Base-by-base conservation (phyloP, 2,888 invertebrate genomes). In the Nemotelus pantherinus region DNA sequence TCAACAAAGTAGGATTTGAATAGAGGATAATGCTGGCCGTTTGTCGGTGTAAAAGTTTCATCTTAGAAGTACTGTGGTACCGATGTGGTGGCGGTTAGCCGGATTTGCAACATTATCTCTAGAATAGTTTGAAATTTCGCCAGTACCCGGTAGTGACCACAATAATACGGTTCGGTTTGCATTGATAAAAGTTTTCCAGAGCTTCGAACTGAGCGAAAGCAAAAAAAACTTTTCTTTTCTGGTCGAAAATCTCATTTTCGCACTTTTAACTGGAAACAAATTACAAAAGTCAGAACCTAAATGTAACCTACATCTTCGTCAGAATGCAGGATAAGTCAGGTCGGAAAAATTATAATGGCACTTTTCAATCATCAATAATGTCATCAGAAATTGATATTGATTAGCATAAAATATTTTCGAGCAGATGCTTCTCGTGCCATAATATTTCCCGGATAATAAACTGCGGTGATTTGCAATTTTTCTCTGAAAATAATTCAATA, bases 21-120 rank as follows among this genome's bases (percentile, higher is more conserved):
- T 47, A 39, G 45, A 65, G 65, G 65, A 65, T 65, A 65, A 65
- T 65, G 65, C 65, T 47, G 65, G 45, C 65, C 65, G 65, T 45
- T 65, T 65, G 65, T 65, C 45, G 65, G 65, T 65, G 65, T 65
- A 65, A 65, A 65, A 65, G 65, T 65, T 65, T 65, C 65, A 47
- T 65, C 65, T 44, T 45, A 65, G 25, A 25, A 25, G 25, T 25
- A 25, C 25, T 25, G 25, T 47, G 65, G 45, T 45, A 65, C 45
- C 44, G 44, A 45, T 65, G 44, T 65, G 10, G 44, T 65, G 10
- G 45, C 47, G 65, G 65, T 47, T 44, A 47, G n/a, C 10, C 65
- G 65, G 65, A 65, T 65, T 65, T 65, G 45, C 65, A 45, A 65
- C 47, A 47, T 47, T 47, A 47, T 47, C 45, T 45, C 47, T 10